phyloP scores from a whole-genome alignment of 2,113 vertebrate genomes.

The Morphnarchus princeps region DNA sequence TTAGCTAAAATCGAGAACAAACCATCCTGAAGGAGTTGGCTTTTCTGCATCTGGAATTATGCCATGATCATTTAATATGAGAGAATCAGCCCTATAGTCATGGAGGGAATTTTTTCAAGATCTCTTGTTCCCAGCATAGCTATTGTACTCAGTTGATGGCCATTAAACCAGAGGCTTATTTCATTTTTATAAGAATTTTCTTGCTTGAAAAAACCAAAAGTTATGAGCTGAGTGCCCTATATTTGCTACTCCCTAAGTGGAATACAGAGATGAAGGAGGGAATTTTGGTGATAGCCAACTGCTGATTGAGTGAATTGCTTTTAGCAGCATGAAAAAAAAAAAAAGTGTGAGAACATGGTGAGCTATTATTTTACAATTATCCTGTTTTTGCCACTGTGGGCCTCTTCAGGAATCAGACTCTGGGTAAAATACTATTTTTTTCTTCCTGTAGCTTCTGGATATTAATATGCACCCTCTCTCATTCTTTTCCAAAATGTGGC shows the following conservation, averaged over 20 bases:
- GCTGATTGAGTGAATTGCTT: constrained; percentile 35
- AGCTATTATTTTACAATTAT: constrained; percentile 58
- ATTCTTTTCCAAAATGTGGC: background rate
- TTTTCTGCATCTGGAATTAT: constrained; percentile 15
- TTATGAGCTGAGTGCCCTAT: constrained; percentile 55
- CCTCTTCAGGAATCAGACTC: constrained; percentile 10
- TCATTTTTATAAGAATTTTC: constrained; percentile 64
- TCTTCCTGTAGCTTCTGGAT: background rate
- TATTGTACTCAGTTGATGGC: constrained; percentile 48
- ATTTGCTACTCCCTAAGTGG: constrained; percentile 64
- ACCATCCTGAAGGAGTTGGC: constrained; percentile 3
- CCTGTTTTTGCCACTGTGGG: constrained; percentile 35
- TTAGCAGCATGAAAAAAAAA: background rate
- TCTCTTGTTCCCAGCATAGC: constrained; percentile 38
- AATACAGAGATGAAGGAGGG: constrained; percentile 47
- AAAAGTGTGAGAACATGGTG: background rate
- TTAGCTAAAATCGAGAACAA: constrained; percentile 46
- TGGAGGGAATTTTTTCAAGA: constrained; percentile 47
- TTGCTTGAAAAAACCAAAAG: constrained; percentile 54
- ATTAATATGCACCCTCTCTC: background rate
- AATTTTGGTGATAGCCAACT: constrained; percentile 26
- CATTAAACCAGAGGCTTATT: constrained; percentile 56
- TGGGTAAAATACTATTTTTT: background rate
- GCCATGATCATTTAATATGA: background rate
- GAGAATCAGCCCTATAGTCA: constrained; percentile 32